Conservation (phyloP, 2,888 invertebrate species). For the Phengaris arion region DNA sequence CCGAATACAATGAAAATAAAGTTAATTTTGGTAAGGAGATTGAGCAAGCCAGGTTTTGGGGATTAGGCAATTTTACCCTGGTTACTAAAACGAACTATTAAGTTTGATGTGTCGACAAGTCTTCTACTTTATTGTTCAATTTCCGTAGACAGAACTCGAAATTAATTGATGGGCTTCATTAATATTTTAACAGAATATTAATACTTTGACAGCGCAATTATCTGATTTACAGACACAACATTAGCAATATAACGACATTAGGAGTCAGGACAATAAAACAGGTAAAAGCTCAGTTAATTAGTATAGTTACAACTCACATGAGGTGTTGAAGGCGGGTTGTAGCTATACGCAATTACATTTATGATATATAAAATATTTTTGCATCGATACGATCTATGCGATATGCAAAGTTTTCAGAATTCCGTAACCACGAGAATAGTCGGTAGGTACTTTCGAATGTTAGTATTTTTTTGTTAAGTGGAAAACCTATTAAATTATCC, state of each 20-base stretch:
- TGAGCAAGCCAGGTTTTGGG: too few species aligned
- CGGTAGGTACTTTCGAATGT: too few species aligned
- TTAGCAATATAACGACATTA: not conserved
- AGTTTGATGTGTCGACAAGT: not conserved
- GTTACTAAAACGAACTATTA: not conserved
- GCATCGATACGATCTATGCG: not conserved
- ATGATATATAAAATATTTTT: conserved; percentile 12
- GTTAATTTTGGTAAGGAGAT: too few species aligned
- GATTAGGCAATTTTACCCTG: not conserved
- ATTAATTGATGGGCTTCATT: not conserved
- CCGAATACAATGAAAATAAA: too few species aligned
- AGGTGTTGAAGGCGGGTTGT: conserved; percentile 16
- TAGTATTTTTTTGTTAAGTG: too few species aligned
- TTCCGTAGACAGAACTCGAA: not conserved
- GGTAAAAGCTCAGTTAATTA: not conserved
- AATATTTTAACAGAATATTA: conserved; percentile 5
- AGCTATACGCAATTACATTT: conserved; percentile 3
- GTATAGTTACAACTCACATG: conserved; percentile 1
- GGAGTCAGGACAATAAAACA: not conserved
- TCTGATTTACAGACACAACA: not conserved
- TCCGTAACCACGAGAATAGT: not conserved
- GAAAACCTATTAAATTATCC: too few species aligned
- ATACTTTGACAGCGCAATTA: not conserved
- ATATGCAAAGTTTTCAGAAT: not conserved
- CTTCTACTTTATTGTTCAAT: not conserved